A percentile compares a stretch with the other conserved stretches of the same genome.
phyloP scores from a whole-genome alignment of 1,140 invertebrate genomes.

The Sinonovacula constricta region DNA sequence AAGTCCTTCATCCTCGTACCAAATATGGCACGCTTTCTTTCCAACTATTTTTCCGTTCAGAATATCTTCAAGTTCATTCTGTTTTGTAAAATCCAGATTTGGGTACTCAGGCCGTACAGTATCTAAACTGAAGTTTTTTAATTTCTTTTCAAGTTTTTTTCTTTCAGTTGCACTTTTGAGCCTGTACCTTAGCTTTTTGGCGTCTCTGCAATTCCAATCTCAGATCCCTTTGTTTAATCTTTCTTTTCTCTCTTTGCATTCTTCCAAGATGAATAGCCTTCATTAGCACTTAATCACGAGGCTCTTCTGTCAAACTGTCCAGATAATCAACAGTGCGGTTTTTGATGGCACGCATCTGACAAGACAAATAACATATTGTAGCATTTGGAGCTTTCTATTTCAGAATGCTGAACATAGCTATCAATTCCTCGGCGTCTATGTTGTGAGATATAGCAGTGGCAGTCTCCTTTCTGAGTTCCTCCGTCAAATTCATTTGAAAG shows the following conservation, averaged over 20 bases:
- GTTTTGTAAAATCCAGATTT: not conserved
- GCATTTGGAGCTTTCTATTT: constrained; percentile 21
- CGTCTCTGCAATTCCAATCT: not conserved
- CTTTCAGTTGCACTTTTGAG: not conserved
- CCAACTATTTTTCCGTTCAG: not conserved
- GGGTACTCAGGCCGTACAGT: not conserved
- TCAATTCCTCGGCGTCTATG: constrained; percentile 47
- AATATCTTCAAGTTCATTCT: not conserved
- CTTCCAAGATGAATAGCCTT: constrained; percentile 6
- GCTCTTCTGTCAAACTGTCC: not conserved
- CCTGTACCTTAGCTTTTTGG: not conserved
- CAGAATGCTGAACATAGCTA: constrained; percentile 41
- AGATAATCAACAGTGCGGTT: constrained; percentile 24
- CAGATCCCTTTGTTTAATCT: not conserved
- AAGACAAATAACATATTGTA: constrained; percentile 31
- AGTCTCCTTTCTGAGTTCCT: constrained; percentile 13
- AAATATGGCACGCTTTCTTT: not conserved
- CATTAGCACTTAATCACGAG: not conserved
- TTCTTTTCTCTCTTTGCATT: not conserved
- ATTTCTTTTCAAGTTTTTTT: constrained; percentile 2
- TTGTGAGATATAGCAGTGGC: constrained; percentile 31
- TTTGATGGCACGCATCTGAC: constrained; percentile 30
- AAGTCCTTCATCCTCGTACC: not conserved
- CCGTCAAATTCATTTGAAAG: constrained; percentile 19
- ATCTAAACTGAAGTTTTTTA: not conserved